Evolutionary conservation across 2,113 vertebrate genomes (phyloP).

Genomic region (Otolemur garnettii): DNA sequence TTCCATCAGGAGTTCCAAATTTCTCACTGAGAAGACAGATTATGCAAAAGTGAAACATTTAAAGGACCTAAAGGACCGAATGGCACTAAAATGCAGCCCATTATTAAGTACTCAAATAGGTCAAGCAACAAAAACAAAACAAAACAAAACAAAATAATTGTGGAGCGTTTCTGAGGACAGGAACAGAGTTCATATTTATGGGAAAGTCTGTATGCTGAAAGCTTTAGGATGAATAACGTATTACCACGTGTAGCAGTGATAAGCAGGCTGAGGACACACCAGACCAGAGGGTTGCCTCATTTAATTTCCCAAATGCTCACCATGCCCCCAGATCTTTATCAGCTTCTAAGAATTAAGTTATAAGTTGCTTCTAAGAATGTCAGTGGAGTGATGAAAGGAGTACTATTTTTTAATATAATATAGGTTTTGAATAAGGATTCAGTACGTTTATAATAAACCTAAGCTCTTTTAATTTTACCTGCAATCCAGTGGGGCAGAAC

Average conservation of each 20-base stretch:
- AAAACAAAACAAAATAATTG: too few relatives aligned
- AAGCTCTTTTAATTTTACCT: conserved; percentile 2
- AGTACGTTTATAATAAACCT: background rate
- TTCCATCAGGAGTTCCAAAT: background rate
- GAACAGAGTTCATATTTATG: background rate
- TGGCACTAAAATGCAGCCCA: background rate
- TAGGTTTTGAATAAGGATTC: background rate
- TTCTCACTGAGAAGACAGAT: background rate
- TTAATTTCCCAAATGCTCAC: background rate
- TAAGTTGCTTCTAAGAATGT: background rate
- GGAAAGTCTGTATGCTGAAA: background rate
- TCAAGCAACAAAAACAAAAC: background rate
- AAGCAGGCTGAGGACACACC: background rate
- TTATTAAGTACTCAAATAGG: background rate
- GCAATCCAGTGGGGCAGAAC: background rate
- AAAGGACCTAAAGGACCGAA: background rate
- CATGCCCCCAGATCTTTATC: background rate
- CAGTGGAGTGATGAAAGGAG: background rate
- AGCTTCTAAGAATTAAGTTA: too few relatives aligned
- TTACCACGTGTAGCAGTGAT: fast-evolving
- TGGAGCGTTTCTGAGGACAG: background rate
- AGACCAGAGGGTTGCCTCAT: background rate
- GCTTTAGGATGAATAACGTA: background rate
- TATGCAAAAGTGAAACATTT: background rate
- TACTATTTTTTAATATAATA: background rate